Percentiles rank a stretch among this genome's conserved stretches.
Conservation (phyloP, 2,113 vertebrate species). For the sheep (Ovis aries) region ARS-UI_Ramb_v3.0 NC_056061.1:90929501-90930000, state of each 20-base stretch:
- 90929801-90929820: background rate
- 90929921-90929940: background rate
- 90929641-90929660: background rate
- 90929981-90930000: background rate
- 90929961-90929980: background rate
- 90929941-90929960: background rate
- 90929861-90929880: background rate
- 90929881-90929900: background rate
- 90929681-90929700: background rate
- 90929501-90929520: background rate
- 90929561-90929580: background rate
- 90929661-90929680: background rate
- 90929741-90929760: background rate
- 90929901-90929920: background rate
- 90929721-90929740: background rate
- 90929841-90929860: background rate
- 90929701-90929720: background rate
- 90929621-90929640: background rate
- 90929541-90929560: background rate
- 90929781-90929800: background rate
- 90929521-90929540: background rate
- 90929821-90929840: background rate
- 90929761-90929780: background rate
- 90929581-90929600: accelerated
- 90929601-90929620: background rate